Evolutionary conservation across 2,888 invertebrate species (phyloP), one percentile per base, ranked within the genome.

Genomic region (Chrysolina haemoptera): DNA sequence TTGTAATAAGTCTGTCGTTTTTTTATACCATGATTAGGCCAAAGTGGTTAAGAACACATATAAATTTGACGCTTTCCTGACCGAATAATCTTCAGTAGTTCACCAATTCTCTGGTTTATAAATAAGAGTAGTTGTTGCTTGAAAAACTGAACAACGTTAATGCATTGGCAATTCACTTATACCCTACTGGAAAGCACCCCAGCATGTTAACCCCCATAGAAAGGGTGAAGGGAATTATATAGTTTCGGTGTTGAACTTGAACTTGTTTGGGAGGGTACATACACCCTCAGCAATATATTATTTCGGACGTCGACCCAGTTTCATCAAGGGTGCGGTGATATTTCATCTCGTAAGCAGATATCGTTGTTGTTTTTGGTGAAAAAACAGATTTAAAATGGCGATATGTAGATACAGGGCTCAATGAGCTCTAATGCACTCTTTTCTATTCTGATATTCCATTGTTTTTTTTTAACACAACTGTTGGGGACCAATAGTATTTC

Each of bases 221-320:
- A 69, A 66, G 75, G 72, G 70, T 67, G 55, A 48, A 65, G 65
- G 64, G 41, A 53, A 50, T 63, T 48, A 64, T 59, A 63, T 59
- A 62, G 20, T 62, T 68, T 62, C 48, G 68, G 62, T 68, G 46
- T 59, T 74, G 74, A 75, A 75, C 75, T 71, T 75, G 75, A 75
- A 75, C 71, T 75, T 71, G 69, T 65, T 48, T 22, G 69, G 68
- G 40, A 68, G 75, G 75, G 66, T 71, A 65, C 64, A 46, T 64
- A 18, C 75, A 75, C 68, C 75, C 75, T 65, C 62, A 50, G 59
- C 43, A 50, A 75, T 75, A 48, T 62, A 65, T 62, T 68, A 65
- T 70, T 69, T 66, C 65, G 62, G 55, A 62, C 69, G 65, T 65
- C 71, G 75, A 75, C 75, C 75, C 71, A 75, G 40, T 75, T 71